A percentile compares a stretch with the other conserved stretches of the same genome.
These are phyloP conservation scores for Drosophila heteroneura DNA, from an alignment of 2,888 invertebrate species.

Conservation along the genomic window DNA sequence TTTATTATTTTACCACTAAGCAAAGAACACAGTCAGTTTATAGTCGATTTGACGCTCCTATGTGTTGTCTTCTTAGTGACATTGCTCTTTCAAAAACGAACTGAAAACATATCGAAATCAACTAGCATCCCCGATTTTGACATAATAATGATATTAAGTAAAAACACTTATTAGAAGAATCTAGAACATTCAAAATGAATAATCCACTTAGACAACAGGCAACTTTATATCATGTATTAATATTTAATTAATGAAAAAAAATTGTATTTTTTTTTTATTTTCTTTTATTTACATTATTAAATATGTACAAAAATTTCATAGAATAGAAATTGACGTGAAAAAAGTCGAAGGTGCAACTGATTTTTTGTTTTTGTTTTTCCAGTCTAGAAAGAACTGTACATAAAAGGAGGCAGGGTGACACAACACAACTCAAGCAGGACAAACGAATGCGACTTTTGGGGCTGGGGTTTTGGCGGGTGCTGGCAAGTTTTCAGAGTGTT, in stretches of 20 bases:
- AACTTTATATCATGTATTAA: neutral
- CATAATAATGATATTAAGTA: neutral
- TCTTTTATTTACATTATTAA: constrained; percentile 83
- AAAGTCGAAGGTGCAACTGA: constrained; percentile 75
- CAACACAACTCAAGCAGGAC: constrained; percentile 45
- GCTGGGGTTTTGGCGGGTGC: constrained; percentile 15
- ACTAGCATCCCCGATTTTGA: neutral
- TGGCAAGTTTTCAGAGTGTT: constrained; percentile 61
- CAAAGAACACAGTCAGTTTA: neutral
- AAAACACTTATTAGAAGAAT: neutral
- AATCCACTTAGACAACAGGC: neutral
- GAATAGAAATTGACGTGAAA: constrained; percentile 79
- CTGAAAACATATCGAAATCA: neutral
- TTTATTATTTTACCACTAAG: neutral
- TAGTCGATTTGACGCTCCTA: neutral
- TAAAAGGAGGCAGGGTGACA: constrained; percentile 49
- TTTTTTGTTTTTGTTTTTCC: constrained; percentile 51
- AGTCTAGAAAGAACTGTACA: constrained; percentile 76
- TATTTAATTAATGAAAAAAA: neutral
- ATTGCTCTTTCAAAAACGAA: neutral
- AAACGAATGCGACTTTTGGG: constrained; percentile 35
- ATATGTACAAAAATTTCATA: constrained; percentile 83
- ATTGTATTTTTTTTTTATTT: constrained; percentile 60
- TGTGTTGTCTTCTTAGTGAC: neutral
- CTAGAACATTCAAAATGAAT: neutral